A percentile compares a stretch with the other conserved stretches of the same genome.
Conservation (phyloP, 2,888 invertebrate genomes). For the Spodoptera littoralis region DNA sequence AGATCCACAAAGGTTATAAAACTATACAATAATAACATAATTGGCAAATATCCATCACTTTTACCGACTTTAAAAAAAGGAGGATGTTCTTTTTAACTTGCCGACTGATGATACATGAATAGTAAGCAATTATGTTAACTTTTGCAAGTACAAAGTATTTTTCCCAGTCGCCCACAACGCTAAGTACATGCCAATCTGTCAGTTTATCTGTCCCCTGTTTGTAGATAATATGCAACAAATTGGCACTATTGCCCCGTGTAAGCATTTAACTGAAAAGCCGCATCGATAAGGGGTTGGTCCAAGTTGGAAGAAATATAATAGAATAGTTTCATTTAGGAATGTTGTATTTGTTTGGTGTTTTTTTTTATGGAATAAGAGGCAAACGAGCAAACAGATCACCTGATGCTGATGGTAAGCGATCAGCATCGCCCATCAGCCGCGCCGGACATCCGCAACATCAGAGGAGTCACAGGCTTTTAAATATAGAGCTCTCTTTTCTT, state of each 20-base stretch:
- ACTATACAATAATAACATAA: conserved; percentile 23
- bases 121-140: conserved; percentile 56
- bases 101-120: conserved; percentile 40
- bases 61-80: conserved; percentile 6
- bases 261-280: conserved; percentile 79
- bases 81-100: conserved; percentile 17
- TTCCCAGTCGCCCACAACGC: conserved; percentile 65
- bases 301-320: conserved; percentile 21
- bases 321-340: neutral
- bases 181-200: conserved; percentile 78
- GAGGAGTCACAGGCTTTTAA: no score
- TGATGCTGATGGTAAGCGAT: no score
- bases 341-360: no score
- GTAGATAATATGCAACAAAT: conserved; percentile 83
- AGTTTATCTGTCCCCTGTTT: conserved; percentile 67
- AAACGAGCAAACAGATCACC: no score
- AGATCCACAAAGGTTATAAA: no score
- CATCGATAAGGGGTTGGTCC: conserved; percentile 61
- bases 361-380: no score
- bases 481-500: no score
- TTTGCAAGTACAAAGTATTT: conserved; percentile 56
- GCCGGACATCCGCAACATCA: no score
- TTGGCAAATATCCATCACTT: conserved; percentile 44
- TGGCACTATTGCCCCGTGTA: conserved; percentile 79
- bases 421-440: no score